Percentiles rank a stretch among this genome's conserved stretches.
Evolutionary conservation across 2,888 invertebrate species (phyloP).

Genomic region (Emmelina monodactyla): DNA sequence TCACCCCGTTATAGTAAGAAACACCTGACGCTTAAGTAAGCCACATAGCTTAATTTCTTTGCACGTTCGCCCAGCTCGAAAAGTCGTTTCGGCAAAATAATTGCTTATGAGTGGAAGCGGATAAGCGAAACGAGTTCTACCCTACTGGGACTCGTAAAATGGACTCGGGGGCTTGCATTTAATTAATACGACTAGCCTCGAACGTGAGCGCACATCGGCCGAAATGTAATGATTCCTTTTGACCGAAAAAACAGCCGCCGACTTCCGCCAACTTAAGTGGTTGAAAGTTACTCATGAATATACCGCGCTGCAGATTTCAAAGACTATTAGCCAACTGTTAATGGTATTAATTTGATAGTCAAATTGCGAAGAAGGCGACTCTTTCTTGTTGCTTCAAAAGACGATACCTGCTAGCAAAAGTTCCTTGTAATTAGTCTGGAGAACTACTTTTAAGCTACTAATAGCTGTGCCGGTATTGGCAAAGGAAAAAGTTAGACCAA

Average conservation of each 20-base stretch:
- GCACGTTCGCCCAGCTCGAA: conserved; percentile 33
- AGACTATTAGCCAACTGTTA: no score
- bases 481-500: conserved; percentile 43
- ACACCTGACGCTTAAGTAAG: conserved; percentile 27
- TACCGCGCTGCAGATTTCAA: no score
- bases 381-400: no score
- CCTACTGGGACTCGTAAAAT: conserved; percentile 52
- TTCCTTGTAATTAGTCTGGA: conserved; percentile 6
- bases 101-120: conserved; percentile 63
- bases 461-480: conserved; percentile 14
- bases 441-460: conserved; percentile 7
- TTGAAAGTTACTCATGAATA: no score
- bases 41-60: conserved; percentile 44
- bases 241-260: no score
- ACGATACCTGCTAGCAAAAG: conserved; percentile 10
- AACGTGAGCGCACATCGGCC: conserved; percentile 47
- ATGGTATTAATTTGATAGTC: no score
- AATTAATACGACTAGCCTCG: conserved; percentile 56
- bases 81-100: conserved; percentile 57
- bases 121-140: conserved; percentile 43
- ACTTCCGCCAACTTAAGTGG: no score
- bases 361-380: no score
- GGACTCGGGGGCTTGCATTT: conserved; percentile 58
- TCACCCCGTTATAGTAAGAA: conserved; percentile 20
- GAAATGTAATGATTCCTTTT: conserved; percentile 51